Conservation (phyloP, 1,140 invertebrate species). For the Teleopsis dalmanni region DNA sequence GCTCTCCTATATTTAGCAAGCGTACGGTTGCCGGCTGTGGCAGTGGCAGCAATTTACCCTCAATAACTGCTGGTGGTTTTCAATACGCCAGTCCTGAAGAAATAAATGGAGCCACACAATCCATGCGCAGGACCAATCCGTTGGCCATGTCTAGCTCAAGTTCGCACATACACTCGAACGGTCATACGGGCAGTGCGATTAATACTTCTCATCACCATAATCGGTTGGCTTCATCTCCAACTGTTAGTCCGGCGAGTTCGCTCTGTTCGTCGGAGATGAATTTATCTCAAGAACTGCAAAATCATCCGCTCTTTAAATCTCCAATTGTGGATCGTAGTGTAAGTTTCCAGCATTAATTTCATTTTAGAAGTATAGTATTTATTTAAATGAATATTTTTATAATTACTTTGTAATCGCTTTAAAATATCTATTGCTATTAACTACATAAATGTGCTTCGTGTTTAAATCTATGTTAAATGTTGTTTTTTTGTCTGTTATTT, state of each 20-base stretch:
- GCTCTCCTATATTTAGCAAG: conserved; percentile 53
- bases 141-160: conserved; percentile 42
- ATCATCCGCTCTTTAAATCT: conserved; percentile 42
- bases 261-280: conserved; percentile 43
- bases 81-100: conserved; percentile 16
- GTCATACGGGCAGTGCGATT: conserved; percentile 23
- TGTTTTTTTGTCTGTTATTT: no score
- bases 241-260: conserved; percentile 40
- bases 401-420: conserved; percentile 7
- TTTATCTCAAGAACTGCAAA: conserved; percentile 42
- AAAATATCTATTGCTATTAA: conserved; percentile 15
- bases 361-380: conserved; percentile 15
- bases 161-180: conserved; percentile 37
- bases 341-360: no score
- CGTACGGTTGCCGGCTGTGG: neutral
- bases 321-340: conserved; percentile 42
- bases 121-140: conserved; percentile 28
- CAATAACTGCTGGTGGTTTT: conserved; percentile 1
- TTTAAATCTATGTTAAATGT: no score
- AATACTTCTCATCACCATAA: conserved; percentile 28
- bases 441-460: conserved; percentile 12
- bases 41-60: neutral
- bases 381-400: neutral
- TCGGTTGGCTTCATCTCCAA: conserved; percentile 39
- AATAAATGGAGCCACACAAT: conserved; percentile 13